Base-by-base conservation (phyloP, 2,113 vertebrate species). In the Centropus unirufus region DNA sequence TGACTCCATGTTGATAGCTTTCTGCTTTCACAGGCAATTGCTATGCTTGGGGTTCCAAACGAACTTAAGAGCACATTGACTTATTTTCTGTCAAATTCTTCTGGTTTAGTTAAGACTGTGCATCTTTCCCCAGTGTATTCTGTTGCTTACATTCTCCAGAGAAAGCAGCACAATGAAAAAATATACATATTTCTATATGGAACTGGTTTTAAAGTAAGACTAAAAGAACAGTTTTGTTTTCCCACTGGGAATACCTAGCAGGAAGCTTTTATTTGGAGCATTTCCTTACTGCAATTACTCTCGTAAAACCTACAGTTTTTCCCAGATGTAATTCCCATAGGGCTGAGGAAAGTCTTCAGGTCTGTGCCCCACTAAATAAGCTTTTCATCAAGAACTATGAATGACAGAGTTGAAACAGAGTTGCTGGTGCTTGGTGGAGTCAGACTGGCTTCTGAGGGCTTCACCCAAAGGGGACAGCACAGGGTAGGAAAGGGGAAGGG, bases 221-320 rank as follows among this genome's bases (percentile, higher is more conserved):
- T 46, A 12, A 52, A 77, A 36, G 72, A 66, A 69, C 23, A 8
- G 39, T 9, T 92, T 27, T 2, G 1, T 80, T 88, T 96, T 70
- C 70, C 82, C 95, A 40, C 34, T 55, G 83, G 76, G n/a, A 76
- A 87, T 57, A 57, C 23, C 23, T 18, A 64, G 91, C 83, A 94
- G 86, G 83, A 89, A 91, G 77, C 40, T 87, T 87, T 79, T 32
- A 44, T 68, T 70, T 36, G 44, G 54, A 72, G 83, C 66, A 54
- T 84, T 94, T 97, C 92, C 91, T 81, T 64, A 13, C 18, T 49
- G 87, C 61, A 68, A 20, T 91, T 52, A 80, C 32, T 20, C 47
- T 63, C 61, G 59, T 30, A 36, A 11, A 5, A 55, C n/a, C 36
- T 58, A 36, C 55, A 52, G 72, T 77, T 73, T 49, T 49, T 23